Evolutionary conservation across 2,797 vertebrate genomes (phyloP).

Genomic region (Eulemur rubriventer): DNA sequence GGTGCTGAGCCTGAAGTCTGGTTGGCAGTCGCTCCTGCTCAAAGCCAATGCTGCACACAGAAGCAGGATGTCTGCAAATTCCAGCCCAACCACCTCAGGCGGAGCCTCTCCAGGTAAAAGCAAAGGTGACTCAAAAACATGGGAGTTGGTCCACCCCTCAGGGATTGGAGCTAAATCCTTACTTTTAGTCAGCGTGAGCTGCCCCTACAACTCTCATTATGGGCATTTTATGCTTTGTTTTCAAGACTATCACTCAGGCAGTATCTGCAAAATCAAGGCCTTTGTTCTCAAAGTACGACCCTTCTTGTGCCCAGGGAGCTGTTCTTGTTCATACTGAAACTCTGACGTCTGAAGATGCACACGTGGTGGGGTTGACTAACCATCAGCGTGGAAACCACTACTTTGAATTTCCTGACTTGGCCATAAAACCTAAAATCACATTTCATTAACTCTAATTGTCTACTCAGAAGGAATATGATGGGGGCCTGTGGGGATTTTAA

Average conservation of each 20-base stretch:
- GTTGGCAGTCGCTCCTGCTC: constrained; percentile 79
- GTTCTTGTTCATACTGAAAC: neutral
- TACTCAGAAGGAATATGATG: neutral
- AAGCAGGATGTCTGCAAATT: constrained; percentile 82
- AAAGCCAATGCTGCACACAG: constrained; percentile 76
- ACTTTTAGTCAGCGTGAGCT: neutral
- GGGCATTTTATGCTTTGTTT: neutral
- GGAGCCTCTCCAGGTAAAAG: constrained; percentile 32
- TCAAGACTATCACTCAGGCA: neutral
- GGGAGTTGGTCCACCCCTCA: neutral
- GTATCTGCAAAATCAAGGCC: constrained; percentile 13
- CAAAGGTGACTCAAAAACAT: constrained; percentile 7
- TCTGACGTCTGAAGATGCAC: neutral
- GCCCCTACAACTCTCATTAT: neutral
- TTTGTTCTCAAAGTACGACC: neutral
- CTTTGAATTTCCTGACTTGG: constrained; percentile 3
- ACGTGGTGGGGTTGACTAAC: neutral
- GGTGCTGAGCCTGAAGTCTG: constrained; percentile 74
- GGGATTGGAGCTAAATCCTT: neutral
- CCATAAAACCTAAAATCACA: neutral
- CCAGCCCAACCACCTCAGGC: constrained; percentile 61
- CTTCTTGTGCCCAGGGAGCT: neutral
- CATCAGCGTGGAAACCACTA: neutral
- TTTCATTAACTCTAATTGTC: neutral
- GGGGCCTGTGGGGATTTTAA: neutral